phyloP scores from a whole-genome alignment of 2,113 vertebrate genomes.

The Pachyramphus minor region DNA sequence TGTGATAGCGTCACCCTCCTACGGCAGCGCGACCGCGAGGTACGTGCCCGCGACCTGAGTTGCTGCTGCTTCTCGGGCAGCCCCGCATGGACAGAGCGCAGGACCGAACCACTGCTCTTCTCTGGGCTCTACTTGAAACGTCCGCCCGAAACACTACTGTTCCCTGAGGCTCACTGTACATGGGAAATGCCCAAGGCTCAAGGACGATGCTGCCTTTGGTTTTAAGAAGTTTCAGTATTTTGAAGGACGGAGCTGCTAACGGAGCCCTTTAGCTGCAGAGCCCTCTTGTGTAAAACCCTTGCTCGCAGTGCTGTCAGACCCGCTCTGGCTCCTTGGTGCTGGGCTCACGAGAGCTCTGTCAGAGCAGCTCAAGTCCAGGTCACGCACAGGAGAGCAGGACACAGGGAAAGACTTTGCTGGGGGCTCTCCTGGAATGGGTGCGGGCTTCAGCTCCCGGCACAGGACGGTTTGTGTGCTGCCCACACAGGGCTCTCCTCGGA shows the following conservation, averaged over 20 bases:
- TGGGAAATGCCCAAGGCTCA: neutral
- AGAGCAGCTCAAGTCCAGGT: neutral
- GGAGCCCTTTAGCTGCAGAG: neutral
- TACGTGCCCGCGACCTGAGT: neutral
- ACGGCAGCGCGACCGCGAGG: neutral
- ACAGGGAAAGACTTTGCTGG: neutral
- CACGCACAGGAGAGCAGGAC: no score
- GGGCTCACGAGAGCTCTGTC: neutral
- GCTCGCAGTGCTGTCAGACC: neutral
- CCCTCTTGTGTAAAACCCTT: neutral
- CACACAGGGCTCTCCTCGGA: neutral
- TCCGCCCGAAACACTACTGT: no score
- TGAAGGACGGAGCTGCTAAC: neutral
- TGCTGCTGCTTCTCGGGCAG: neutral
- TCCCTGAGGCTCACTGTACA: neutral
- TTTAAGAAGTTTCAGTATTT: neutral
- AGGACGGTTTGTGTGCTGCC: no score
- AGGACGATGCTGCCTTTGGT: neutral
- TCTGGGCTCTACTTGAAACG: neutral
- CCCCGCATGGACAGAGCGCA: neutral
- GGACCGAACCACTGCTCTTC: neutral
- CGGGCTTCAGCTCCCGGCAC: neutral
- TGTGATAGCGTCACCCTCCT: neutral
- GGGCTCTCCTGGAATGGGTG: neutral
- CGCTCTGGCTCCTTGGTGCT: neutral